Evolutionary conservation across 2,888 invertebrate species (phyloP), one percentile per base, ranked within the genome.

Genomic region (Lithophane socia): DNA sequence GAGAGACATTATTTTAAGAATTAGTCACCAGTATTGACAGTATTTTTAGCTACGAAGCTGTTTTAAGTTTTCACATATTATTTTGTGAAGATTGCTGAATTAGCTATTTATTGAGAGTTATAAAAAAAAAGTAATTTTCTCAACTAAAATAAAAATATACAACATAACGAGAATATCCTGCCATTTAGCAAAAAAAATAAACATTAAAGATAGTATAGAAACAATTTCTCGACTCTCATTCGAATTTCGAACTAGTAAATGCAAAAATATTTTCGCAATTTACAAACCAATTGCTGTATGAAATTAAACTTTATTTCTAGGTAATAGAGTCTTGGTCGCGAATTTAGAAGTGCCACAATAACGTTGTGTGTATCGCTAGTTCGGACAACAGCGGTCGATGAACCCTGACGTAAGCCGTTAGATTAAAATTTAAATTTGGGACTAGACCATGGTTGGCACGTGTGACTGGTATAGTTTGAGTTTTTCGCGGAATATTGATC

Each of bases 371-470:
- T 90, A 86, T 90, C 88, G 90, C 89, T 90, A 90, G 93, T 93
- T 94, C 94, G 95, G 94, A 92, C 94, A 93, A 90, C 89, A 82
- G 89, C 92, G 95, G 94, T 91, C 93, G 89, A 94, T 94, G 92
- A 95, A 91, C 95, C 92, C 89, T 94, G 94, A 93, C 93, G 92
- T 90, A 90, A 91, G 92, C 94, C 92, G 94, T 94, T 94, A 94
- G 93, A 95, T 94, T 93, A 94, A 94, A 95, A 95, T 95, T 95
- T 93, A 94, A 94, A 95, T 94, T 95, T 93, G 92, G 94, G 91
- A 94, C 89, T 91, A 90, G 91, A 29, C 73, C 56, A 82, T 72
- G 83, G 75, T 56, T 82, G 85, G 52, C 65, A 47, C 29, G 60
- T 60, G 49, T 72, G 18, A 24, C 13, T 54, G 4, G 3, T 24